A percentile compares a stretch with the other conserved stretches of the same genome.
Conservation (phyloP, 2,113 vertebrate species). For the Aphyosemion australe region DNA sequence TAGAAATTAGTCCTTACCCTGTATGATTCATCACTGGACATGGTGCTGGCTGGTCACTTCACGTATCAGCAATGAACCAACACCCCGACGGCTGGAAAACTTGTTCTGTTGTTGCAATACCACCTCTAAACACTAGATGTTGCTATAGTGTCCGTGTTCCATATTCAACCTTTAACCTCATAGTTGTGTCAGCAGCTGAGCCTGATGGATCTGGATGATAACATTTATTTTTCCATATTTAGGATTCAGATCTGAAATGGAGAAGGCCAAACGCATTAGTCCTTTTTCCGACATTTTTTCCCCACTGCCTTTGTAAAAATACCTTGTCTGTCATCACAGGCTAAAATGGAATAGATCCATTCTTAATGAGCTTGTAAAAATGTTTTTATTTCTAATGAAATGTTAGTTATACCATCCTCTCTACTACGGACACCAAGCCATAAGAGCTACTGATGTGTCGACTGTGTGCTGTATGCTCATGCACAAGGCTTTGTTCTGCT, state of each 20-base stretch:
- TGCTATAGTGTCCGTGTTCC: no score
- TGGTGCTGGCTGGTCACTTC: no score
- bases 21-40: no score
- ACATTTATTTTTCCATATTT: neutral
- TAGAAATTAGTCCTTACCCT: no score
- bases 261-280: neutral
- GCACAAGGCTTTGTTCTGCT: conserved; percentile 25
- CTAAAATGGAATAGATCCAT: neutral
- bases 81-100: no score
- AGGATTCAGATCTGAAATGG: neutral
- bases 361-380: neutral
- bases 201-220: neutral
- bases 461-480: neutral
- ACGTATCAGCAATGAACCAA: no score
- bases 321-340: neutral
- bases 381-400: neutral
- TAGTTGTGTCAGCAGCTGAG: neutral
- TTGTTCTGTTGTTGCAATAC: no score
- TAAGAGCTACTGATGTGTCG: conserved; percentile 12
- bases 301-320: neutral
- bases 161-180: no score
- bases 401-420: no score
- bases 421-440: neutral
- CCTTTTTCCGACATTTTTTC: neutral
- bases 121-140: no score